Evolutionary conservation across 37 sponge, comb jelly and placozoan species (phyloP), one percentile per base, ranked within the genome.

Genomic region (Hexactinellida sp.): DNA sequence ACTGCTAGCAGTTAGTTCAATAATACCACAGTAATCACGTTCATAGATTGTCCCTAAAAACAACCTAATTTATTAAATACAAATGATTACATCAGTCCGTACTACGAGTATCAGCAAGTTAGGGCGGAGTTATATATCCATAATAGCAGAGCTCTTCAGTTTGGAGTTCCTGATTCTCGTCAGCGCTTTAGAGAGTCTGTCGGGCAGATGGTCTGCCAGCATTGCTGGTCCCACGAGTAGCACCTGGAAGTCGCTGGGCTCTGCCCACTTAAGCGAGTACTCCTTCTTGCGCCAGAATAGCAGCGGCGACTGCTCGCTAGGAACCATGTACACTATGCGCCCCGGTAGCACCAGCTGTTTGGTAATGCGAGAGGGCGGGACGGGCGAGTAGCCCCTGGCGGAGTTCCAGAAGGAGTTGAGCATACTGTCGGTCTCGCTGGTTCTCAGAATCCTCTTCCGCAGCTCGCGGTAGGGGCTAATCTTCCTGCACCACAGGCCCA

Each of bases 141-240:
- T 23, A n/a, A 63, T 28, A 63, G 76, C 3, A 23, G 76, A 63
- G 3, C 76, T n/a, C 34, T 63, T 63, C 32, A 63, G 21, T 25
- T 63, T n/a, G 13, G 76, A 63, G 5, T n/a, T 63, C 34, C 13
- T 63, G 13, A 63, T 63, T n/a, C 30, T 10, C 13, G 87, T 38
- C 94, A 94, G 91, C 0, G 90, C 91, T 28, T 85, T 87, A 10
- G 16, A 38, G 3, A 94, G 55, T 1, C 90, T 86, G 71, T 90
- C 83, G 0, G 94, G 94, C 24, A 94, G 54, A 52, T 94, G 94
- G 37, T 94, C 94, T 37, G 89, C 63, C 0, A 94, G 32, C 94
- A 94, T 94, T 54, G 91, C 90, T 9, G 92, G 91, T 24, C 87
- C 88, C 9, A 90, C 91, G 0, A 39, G 38, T 38, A 94, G 89